Evolutionary conservation across 2,797 vertebrate genomes (phyloP).

Genomic region (Rhynchotus rufescens): DNA sequence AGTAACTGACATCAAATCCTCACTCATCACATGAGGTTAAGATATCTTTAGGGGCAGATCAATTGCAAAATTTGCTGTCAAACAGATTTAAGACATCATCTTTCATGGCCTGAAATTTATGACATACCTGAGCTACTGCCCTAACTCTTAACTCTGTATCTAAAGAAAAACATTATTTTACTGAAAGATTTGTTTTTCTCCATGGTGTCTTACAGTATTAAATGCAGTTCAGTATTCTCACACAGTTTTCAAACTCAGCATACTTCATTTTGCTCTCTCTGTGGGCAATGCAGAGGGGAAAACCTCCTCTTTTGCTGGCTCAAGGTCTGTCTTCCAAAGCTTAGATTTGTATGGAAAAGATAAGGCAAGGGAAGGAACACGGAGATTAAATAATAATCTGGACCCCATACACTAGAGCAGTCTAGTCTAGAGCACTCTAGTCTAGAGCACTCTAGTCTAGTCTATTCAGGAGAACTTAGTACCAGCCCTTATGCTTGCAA

Average conservation of each 20-base stretch:
- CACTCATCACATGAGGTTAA: not conserved
- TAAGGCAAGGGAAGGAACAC: not conserved
- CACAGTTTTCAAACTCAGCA: not conserved
- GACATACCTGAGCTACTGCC: not conserved
- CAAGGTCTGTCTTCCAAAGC: not conserved
- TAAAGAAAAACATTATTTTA: not conserved
- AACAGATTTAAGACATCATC: not conserved
- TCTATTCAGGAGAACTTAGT: not conserved
- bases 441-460: not conserved
- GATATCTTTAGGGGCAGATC: not conserved
- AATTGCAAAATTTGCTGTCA: not conserved
- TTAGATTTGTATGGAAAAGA: not conserved
- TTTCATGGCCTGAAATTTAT: not conserved
- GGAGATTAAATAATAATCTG: not conserved
- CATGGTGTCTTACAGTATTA: not conserved
- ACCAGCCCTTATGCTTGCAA: not conserved
- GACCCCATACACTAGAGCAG: not conserved
- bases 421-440: not conserved
- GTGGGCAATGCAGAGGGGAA: not conserved
- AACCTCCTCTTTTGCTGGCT: not conserved
- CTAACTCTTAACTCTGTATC: not conserved
- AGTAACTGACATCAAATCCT: not conserved
- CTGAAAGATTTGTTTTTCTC: not conserved
- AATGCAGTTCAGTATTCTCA: not conserved
- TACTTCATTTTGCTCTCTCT: not conserved